Base-by-base conservation (phyloP, 2,113 vertebrate species). In the Ramphastos sulfuratus region DNA sequence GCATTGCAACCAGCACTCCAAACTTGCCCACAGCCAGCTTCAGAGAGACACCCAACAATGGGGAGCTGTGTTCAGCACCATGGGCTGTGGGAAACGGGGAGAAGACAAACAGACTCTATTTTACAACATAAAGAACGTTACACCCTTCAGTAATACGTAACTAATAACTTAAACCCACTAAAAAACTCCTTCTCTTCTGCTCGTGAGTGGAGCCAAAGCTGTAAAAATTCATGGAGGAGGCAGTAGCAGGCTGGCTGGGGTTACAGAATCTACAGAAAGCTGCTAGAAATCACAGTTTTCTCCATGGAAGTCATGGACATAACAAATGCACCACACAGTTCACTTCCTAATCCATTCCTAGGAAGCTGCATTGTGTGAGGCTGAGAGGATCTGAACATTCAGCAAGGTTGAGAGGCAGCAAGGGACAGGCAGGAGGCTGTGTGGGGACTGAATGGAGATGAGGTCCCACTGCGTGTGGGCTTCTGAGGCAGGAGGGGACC, bases 221-320 rank as follows among this genome's bases (percentile, higher is more conserved):
- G 94, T 96, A 96, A 95, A 96, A 96, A 95, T 87, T 92, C 91
- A 90, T 87, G 85, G 87, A 95, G 93, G 94, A 96, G 75, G 73
- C 87, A 74, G 94, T 93, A 93, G 95, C 87, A 85, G 93, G 42
- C 85, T 78, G 91, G 79, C 93, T 94, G 93, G 76, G 85, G 89
- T 93, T 96, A 94, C 91, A 95, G 87, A 96, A 87, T 74, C 91
- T 92, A 85, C 89, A 94, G 66, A 87, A 94, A 46, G 82, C 67
- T 80, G 85, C 75, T 77, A 71, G 58, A 94, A 96, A 89, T 90
- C 91, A 94, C 91, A 94, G 89, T 80, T 93, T 96, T 56, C 82
- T 48, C 75, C 78, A 30, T 55, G 90, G 23, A 94, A 96, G 70
- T 79, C 94, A 44, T 55, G 95, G 92, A 84, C 91, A 93, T 96